Evolutionary conservation across 2,113 vertebrate genomes (phyloP), one percentile per base, ranked within the genome.

Genomic region (Glareola pratincola): DNA sequence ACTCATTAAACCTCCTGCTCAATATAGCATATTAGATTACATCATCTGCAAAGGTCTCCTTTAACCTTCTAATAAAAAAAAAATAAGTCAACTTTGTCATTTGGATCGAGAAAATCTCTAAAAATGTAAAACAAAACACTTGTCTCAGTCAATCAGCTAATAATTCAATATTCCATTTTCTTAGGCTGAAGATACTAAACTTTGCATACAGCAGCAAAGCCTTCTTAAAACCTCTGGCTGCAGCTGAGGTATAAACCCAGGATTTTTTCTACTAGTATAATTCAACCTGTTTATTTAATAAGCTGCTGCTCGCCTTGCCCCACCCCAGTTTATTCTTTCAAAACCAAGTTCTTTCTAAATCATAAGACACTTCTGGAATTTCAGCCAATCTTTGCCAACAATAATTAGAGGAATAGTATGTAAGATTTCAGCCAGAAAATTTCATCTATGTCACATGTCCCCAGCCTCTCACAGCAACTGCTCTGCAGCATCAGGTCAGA

Each of bases 401-500:
- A 94, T 82, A 94, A 96, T 88, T 91, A 92, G 63, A 90, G 54
- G 77, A 92, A 83, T 90, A 95, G 94, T 57, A 95, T 79, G 94
- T 80, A 67, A 87, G 76, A 67, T 83, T 95, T 90, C 63, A 95
- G 96, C 89, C 92, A 97, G 94, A 92, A 95, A 92, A 96, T 92
- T 91, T 88, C 89, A 93, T 94, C 94, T 95, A 95, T 96, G 81
- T 97, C 94, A 95, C 94, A 96, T 92, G 71, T 88, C 45, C 64
- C 56, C 39, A 91, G 83, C 76, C 51, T 95, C 94, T 89, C 67
- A 78, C 68, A 91, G 76, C 80, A 96, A 95, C 88, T 96, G 91
- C 51, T 81, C 76, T 10, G 23, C 2, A 3, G 56, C 92, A 86
- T 94, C 92, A 94, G 75, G 57, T 88, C 91, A 96, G 85, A 73